Conservation (phyloP, 2,797 vertebrate genomes). For the Megaceryle alcyon region DNA sequence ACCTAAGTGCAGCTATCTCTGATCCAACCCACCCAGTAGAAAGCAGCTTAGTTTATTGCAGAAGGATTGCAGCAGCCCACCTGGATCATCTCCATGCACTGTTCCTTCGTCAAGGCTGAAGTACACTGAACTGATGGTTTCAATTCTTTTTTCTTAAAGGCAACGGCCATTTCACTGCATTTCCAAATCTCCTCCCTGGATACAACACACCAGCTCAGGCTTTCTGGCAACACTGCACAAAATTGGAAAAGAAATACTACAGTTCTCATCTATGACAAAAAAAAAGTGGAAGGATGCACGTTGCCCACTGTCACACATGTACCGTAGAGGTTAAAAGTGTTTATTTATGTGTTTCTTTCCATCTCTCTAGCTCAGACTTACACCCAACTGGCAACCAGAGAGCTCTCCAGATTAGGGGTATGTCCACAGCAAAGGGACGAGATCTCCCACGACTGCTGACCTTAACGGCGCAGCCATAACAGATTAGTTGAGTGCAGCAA, state of each 20-base stretch:
- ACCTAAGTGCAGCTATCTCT: background rate
- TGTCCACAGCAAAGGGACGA: background rate
- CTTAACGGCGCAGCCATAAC: background rate
- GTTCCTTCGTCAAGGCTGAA: slow-evolving; percentile 79
- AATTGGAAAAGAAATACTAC: background rate
- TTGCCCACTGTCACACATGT: background rate
- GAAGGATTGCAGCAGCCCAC: slow-evolving; percentile 28
- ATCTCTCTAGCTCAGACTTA: background rate
- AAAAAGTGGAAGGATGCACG: background rate
- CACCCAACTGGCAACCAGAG: background rate
- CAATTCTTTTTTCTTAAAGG: slow-evolving; percentile 81
- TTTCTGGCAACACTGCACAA: slow-evolving; percentile 75
- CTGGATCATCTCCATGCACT: slow-evolving; percentile 86
- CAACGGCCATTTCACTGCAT: slow-evolving; percentile 86
- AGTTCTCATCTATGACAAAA: background rate
- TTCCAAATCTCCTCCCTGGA: slow-evolving; percentile 88
- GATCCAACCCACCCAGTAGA: background rate
- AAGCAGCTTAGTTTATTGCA: background rate
- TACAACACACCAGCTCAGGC: slow-evolving; percentile 90
- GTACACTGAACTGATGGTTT: slow-evolving; percentile 87
- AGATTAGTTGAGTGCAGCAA: background rate
- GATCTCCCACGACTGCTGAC: background rate
- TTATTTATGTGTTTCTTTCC: background rate
- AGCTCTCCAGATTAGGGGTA: background rate
- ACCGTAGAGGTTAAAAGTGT: background rate